phyloP scores from a whole-genome alignment of 2,113 vertebrate species.

The Ammodramus savannarum region DNA sequence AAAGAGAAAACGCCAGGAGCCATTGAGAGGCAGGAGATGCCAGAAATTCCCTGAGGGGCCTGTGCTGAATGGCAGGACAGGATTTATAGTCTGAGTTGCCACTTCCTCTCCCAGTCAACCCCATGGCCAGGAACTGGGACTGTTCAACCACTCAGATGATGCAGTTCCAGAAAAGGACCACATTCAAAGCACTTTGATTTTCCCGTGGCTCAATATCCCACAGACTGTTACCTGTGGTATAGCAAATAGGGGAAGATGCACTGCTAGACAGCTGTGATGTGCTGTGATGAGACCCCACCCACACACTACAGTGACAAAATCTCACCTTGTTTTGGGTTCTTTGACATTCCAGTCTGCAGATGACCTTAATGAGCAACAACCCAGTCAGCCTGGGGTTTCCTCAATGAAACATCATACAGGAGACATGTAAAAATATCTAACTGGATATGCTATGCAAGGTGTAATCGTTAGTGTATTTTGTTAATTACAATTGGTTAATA shows the following conservation, averaged over 20 bases:
- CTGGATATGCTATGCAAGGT: background rate
- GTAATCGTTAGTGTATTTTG: background rate
- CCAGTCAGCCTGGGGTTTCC: background rate
- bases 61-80: accelerated
- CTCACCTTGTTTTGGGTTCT: background rate
- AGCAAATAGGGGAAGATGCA: background rate
- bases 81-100: background rate
- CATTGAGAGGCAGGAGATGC: background rate
- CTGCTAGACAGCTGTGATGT: background rate
- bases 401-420: accelerated
- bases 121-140: background rate
- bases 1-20: background rate
- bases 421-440: background rate
- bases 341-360: background rate
- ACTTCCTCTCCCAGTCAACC: background rate
- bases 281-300: background rate
- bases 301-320: background rate
- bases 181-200: background rate
- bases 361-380: background rate
- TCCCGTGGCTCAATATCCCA: background rate
- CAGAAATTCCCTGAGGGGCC: background rate
- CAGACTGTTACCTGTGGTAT: no score
- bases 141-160: background rate
- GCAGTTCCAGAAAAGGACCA: background rate
- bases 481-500: background rate